Evolutionary conservation across 1,140 invertebrate genomes (phyloP).

Genomic region (Oreohelix idahoensis): DNA sequence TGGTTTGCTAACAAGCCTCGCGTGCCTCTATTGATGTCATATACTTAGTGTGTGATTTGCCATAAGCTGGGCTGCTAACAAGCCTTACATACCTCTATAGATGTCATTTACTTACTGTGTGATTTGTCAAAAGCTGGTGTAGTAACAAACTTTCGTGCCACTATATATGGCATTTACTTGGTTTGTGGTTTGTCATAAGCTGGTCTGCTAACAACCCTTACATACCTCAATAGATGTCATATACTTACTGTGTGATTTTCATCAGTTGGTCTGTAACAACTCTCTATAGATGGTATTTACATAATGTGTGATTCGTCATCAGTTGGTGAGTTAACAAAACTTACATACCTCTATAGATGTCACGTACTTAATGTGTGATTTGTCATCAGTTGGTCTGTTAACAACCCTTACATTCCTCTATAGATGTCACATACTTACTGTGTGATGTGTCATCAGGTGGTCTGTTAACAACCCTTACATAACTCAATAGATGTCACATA

Average conservation of each 20-base stretch:
- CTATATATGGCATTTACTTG: too few relatives aligned
- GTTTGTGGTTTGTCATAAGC: slow-evolving; percentile 80
- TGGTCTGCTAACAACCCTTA: slow-evolving; percentile 83
- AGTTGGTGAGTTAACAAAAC: too few relatives aligned
- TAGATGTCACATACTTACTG: slow-evolving; percentile 77
- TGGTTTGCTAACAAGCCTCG: slow-evolving; percentile 84
- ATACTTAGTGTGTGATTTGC: slow-evolving; percentile 79
- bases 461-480: slow-evolving; percentile 85
- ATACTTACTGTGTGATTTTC: slow-evolving; percentile 78
- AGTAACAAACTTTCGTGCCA: too few relatives aligned
- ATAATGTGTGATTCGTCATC: slow-evolving; percentile 79
- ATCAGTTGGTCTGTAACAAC: slow-evolving; percentile 80
- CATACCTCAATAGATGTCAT: slow-evolving; percentile 82
- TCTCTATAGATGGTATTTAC: slow-evolving; percentile 79
- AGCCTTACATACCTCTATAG: slow-evolving; percentile 84
- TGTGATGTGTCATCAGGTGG: slow-evolving; percentile 81
- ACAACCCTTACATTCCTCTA: slow-evolving; percentile 82
- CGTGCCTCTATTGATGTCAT: slow-evolving; percentile 82
- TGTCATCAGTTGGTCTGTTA: slow-evolving; percentile 81
- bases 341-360: too few relatives aligned
- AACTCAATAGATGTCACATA: slow-evolving; percentile 79
- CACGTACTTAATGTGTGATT: slow-evolving; percentile 79
- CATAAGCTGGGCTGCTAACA: slow-evolving; percentile 81
- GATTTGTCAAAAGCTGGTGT: slow-evolving; percentile 80
- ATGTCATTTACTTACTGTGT: slow-evolving; percentile 77